Evolutionary conservation across 2,113 vertebrate species (phyloP), one percentile per base, ranked within the genome.

Genomic region (Carollia perspicillata): DNA sequence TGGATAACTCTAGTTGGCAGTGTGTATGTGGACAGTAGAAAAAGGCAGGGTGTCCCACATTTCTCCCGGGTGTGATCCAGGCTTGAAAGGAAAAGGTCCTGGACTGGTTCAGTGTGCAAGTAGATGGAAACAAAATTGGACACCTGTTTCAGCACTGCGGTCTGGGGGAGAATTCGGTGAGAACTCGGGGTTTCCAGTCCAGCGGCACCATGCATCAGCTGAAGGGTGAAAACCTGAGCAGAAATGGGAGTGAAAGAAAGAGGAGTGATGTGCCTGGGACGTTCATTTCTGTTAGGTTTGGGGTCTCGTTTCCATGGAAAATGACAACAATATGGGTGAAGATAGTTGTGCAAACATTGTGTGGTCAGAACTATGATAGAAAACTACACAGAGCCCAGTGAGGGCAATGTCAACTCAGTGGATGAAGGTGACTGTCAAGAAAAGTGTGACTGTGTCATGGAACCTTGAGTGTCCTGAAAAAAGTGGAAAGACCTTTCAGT

Each of bases 401-500:
- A 65, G 2, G 13, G 2, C 77, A 9, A 3, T 77, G 49, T 22
- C 65, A 86, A 40, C 3, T 37, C 12, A 26, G 1, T 30, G 28
- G 14, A 44, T 9, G 80, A 63, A 93, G 6, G 9, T 60, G 58
- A 84, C 4, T 4, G 49, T 18, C 33, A 69, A 74, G 42, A 37
- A 30, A 93, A 47, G 40, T n/a, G 69, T 35, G 90, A 0, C 8
- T 20, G n/a, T 28, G 16, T 49, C 44, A 53, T 28, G 35, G 22
- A 71, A 28, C 79, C 11, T 78, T 68, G 40, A 53, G 30, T 18
- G 28, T 74, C 63, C 75, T 42, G 26, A 74, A 91, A 92, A 84
- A 3, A 71, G 35, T 35, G 10, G n/a, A 6, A 44, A 47, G 49
- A 30, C 9, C 51, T 60, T 49, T 58, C 0, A 2, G 30, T 78